A percentile compares a stretch with the other conserved stretches of the same genome.
These are phyloP conservation scores for Apocrypta bakeri DNA, from an alignment of 1,140 invertebrate species.

Conservation along the genomic window DNA sequence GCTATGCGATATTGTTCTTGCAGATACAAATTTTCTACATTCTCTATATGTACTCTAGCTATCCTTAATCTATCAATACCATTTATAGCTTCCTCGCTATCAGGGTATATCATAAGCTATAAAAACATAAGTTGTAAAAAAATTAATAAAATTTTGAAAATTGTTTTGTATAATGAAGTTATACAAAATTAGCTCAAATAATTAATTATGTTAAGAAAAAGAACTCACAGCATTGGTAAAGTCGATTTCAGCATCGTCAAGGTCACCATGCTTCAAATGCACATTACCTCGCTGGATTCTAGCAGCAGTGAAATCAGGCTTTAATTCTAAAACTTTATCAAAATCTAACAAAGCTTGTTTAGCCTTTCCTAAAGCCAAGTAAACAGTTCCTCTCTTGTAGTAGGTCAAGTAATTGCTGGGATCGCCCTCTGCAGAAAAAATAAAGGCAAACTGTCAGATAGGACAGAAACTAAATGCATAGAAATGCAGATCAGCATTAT, in stretches of 20 bases:
- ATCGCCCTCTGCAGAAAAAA: conserved; percentile 88
- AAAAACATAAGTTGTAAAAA: conserved; percentile 57
- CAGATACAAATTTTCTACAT: conserved; percentile 81
- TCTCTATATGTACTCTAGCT: conserved; percentile 79
- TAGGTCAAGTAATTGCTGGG: conserved; percentile 96
- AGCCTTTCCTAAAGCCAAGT: conserved; percentile 96
- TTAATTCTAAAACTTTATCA: conserved; percentile 92
- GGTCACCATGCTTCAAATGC: conserved; percentile 91
- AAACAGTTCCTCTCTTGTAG: conserved; percentile 96
- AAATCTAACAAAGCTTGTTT: conserved; percentile 96
- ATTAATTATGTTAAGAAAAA: neutral
- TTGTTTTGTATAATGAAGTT: too few relatives aligned
- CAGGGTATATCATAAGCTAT: conserved; percentile 84
- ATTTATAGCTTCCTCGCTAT: conserved; percentile 84
- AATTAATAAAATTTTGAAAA: too few relatives aligned
- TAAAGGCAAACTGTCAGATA: conserved; percentile 34
- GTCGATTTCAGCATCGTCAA: conserved; percentile 88
- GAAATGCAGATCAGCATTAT: neutral
- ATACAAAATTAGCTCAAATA: too few relatives aligned
- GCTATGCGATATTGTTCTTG: conserved; percentile 82
- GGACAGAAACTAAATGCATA: too few relatives aligned
- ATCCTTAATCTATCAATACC: conserved; percentile 80
- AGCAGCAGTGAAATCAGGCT: conserved; percentile 95
- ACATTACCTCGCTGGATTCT: conserved; percentile 90
- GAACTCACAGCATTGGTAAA: conserved; percentile 88